phyloP scores from a whole-genome alignment of 2,888 invertebrate species.

The Lordiphosa andalusiaca region DNA sequence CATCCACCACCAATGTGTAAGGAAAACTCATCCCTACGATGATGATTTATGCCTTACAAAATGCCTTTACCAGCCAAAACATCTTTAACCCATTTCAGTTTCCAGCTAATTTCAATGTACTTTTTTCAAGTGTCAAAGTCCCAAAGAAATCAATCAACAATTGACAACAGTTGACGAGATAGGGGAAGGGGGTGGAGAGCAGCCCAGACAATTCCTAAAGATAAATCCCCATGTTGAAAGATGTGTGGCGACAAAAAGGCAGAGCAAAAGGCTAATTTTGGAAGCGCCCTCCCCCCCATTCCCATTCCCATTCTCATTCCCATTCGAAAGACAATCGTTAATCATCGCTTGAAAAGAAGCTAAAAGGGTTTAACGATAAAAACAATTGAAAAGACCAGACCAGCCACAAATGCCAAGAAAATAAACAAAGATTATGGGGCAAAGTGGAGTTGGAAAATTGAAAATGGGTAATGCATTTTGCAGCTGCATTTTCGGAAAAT shows the following conservation, averaged over 20 bases:
- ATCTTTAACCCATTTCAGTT: constrained; percentile 32
- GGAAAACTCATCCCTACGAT: constrained; percentile 7
- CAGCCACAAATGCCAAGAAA: constrained; percentile 6
- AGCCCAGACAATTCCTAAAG: constrained; percentile 10
- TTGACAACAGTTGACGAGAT: constrained; percentile 49
- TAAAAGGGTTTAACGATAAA: constrained; percentile 48
- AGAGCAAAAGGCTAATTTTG: constrained; percentile 46
- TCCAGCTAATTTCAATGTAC: constrained; percentile 48
- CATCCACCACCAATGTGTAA: too few relatives aligned
- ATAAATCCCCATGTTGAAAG: constrained; percentile 52
- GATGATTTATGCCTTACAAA: constrained; percentile 38
- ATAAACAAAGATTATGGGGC: constrained; percentile 1
- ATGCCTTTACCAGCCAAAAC: constrained; percentile 12
- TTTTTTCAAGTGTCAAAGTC: constrained; percentile 49
- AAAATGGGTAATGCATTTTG: constrained; percentile 17
- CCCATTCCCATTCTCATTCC: too few relatives aligned
- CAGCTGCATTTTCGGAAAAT: constrained; percentile 16
- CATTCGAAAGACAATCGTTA: constrained; percentile 41
- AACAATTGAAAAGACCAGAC: constrained; percentile 35
- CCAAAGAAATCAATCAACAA: constrained; percentile 63
- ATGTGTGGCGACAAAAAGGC: constrained; percentile 46
- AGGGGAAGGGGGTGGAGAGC: neutral
- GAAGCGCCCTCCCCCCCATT: constrained; percentile 42
- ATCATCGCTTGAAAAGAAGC: constrained; percentile 53
- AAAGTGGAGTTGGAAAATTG: constrained; percentile 9